Percentiles rank a stretch among this genome's conserved stretches.
Evolutionary conservation across 1,140 invertebrate genomes (phyloP).

Genomic region (Acromyrmex heyeri): DNA sequence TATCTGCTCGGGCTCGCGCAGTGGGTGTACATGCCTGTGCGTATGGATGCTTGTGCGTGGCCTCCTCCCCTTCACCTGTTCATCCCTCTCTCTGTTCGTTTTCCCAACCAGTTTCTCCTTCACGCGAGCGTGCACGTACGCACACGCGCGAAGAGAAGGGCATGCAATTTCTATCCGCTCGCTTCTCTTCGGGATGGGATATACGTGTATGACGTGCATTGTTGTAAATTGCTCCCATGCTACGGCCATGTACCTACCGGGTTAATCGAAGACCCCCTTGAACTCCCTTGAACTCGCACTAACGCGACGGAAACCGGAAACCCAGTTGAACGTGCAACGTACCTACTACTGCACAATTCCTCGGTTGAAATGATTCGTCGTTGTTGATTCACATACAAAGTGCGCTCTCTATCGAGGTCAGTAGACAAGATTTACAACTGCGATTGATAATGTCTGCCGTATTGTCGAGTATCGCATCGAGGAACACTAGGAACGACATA

Average conservation of each 20-base stretch:
- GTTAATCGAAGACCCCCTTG: conserved; percentile 62
- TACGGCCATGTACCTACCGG: conserved; percentile 67
- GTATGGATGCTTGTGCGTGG: not conserved
- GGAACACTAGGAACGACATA: too few species aligned
- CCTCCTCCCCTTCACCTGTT: conserved; percentile 61
- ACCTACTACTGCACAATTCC: conserved; percentile 10
- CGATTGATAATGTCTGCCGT: conserved; percentile 29
- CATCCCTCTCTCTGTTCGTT: conserved; percentile 56
- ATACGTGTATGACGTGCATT: conserved; percentile 44
- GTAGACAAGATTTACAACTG: conserved; percentile 37
- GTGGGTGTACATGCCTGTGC: conserved; percentile 2
- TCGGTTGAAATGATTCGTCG: conserved; percentile 10
- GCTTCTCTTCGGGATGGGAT: conserved; percentile 22
- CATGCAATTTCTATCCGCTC: conserved; percentile 33
- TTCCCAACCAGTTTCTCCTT: conserved; percentile 39
- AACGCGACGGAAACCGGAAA: conserved; percentile 44
- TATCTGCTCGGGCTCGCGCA: conserved; percentile 13
- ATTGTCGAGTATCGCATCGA: not conserved
- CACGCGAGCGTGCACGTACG: conserved; percentile 11
- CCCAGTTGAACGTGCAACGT: not conserved
- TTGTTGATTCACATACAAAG: conserved; percentile 1
- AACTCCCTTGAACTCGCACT: conserved; percentile 47
- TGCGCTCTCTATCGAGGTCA: conserved; percentile 56
- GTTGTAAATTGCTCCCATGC: conserved; percentile 79
- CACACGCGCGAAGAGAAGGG: conserved; percentile 14